Evolutionary conservation across 2,113 vertebrate species (phyloP), one percentile per base, ranked within the genome.

Genomic region (Limnothrissa miodon): DNA sequence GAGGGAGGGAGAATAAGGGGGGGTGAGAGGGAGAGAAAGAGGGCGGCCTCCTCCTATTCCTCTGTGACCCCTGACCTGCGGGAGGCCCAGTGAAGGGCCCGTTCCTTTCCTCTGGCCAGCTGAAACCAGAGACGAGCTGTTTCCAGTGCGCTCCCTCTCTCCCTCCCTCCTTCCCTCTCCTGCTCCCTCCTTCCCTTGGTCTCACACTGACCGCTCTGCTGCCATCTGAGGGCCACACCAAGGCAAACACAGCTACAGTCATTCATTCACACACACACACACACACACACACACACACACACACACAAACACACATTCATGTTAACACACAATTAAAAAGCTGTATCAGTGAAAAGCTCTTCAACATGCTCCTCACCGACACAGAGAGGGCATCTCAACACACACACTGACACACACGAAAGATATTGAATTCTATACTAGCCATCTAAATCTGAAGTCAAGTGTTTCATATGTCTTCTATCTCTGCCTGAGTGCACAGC

Each of bases 51-150:
- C 85, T 84, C 83, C 42, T 42, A n/a, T n/a, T n/a, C n/a, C 86
- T 88, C 86, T 84, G 46, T 84, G 84, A 88, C 86, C 89, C 83
- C 70, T 88, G 86, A 85, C 80, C 87, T 48, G 84, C 33, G 80
- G 78, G 89, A 87, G 89, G 83, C 87, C 87, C 83, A 79, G 56
- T 51, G 53, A 80, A 78, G 78, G 80, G 85, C 79, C 45, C 80
- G n/a, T 48, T 10, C 48, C 48, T 53, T 21, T 53, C 48, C 48
- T 53, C 48, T 29, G 70, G 15, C 84, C 84, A 81, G 79, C 80
- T 88, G 89, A 90, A 90, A 90, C 87, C 51, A 83, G 84, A 90
- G 83, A 87, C 87, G 80, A 33, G 39, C 86, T 87, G 86, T 90
- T 86, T 82, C 89, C 44, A 56, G 86, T 88, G 87, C 83, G 70